Evolutionary conservation across 2,797 vertebrate species (phyloP).

Genomic region (Sandelia bainsii): DNA sequence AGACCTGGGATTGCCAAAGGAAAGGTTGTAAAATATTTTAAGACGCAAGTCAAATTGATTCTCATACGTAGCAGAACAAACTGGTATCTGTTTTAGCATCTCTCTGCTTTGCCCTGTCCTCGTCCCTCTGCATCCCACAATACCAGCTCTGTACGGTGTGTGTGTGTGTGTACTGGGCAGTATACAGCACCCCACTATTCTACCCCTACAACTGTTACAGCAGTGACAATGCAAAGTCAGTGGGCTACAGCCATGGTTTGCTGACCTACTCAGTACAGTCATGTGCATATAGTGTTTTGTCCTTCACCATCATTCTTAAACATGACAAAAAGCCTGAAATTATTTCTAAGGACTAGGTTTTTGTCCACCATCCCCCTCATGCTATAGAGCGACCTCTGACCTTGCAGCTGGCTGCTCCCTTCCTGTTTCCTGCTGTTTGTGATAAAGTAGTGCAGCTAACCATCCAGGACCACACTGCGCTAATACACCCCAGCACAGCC

Average conservation of each 20-base stretch:
- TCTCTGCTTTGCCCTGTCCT: conserved; percentile 1
- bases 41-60: conserved; percentile 21
- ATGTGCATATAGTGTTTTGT: conserved; percentile 14
- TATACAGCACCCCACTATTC: conserved; percentile 34
- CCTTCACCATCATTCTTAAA: conserved; percentile 30
- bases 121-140: conserved; percentile 48
- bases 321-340: conserved; percentile 50
- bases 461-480: conserved; percentile 51
- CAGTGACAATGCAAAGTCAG: conserved; percentile 42
- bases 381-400: conserved; percentile 82
- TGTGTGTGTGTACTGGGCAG: conserved; percentile 20
- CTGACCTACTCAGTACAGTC: conserved; percentile 28
- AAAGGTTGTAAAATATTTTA: background rate
- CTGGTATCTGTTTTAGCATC: conserved; percentile 31
- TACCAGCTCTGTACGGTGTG: conserved; percentile 46
- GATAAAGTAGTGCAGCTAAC: conserved; percentile 78
- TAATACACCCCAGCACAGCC: conserved; percentile 63
- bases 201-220: conserved; percentile 52
- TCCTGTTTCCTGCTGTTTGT: conserved; percentile 86
- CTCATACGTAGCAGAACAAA: conserved; percentile 1
- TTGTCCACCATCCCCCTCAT: conserved; percentile 72
- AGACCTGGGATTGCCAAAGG: conserved; percentile 16
- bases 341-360: conserved; percentile 65
- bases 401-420: conserved; percentile 83
- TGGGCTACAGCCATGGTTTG: conserved; percentile 10